Conservation (phyloP, 1,140 invertebrate genomes). For the Cylas formicarius region DNA sequence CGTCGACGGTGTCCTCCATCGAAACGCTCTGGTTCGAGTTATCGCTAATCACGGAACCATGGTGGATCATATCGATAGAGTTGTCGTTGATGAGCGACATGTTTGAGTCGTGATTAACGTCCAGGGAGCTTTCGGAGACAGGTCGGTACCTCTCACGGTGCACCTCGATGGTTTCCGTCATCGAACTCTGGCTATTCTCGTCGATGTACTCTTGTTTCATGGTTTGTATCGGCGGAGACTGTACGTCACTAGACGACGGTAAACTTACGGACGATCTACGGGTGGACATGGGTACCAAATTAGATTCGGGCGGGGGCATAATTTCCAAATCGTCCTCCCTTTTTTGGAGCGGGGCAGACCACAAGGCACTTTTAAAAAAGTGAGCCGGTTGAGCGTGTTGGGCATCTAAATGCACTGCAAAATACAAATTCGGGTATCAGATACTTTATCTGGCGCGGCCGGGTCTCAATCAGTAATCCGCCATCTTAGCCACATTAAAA, state of each 20-base stretch:
- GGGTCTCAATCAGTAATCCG: conserved; percentile 36
- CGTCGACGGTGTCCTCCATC: conserved; percentile 26
- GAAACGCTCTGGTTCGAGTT: conserved; percentile 43
- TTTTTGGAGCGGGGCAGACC: conserved; percentile 36
- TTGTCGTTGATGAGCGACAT: conserved; percentile 45
- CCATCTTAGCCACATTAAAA: conserved; percentile 41
- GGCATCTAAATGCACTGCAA: conserved; percentile 37
- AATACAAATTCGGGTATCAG: conserved; percentile 35
- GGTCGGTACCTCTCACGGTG: conserved; percentile 33
- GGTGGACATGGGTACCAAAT: conserved; percentile 45
- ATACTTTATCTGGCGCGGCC: conserved; percentile 21
- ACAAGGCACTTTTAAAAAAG: conserved; percentile 41
- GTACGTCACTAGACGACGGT: conserved; percentile 27
- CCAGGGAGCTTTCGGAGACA: conserved; percentile 41
- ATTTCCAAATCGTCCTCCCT: conserved; percentile 48
- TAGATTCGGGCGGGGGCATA: conserved; percentile 55
- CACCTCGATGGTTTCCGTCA: conserved; percentile 38
- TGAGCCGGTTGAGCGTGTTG: conserved; percentile 24
- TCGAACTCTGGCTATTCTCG: conserved; percentile 58
- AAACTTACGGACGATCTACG: conserved; percentile 49
- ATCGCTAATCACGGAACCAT: conserved; percentile 39
- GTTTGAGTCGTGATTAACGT: conserved; percentile 41
- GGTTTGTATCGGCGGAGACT: conserved; percentile 42
- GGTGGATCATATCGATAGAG: conserved; percentile 40
- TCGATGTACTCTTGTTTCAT: conserved; percentile 66